Base-by-base conservation (phyloP, 2,888 invertebrate species). In the Drosophila emarginata region DNA sequence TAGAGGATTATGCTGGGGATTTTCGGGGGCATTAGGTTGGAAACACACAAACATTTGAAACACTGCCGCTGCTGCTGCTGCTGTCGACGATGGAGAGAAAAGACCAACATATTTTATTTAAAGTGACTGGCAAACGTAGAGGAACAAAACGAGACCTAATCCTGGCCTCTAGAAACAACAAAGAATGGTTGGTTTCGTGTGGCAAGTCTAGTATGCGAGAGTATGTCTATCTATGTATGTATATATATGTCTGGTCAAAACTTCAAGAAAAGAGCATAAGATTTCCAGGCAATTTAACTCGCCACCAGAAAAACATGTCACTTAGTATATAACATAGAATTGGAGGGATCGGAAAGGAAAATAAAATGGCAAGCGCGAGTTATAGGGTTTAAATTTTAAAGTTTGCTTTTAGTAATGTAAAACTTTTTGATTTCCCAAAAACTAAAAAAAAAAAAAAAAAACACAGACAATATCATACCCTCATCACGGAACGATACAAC, bases 231-330 rank as follows among this genome's bases (percentile, higher is more conserved):
- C 14, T 45, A 21, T 62, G n/a, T 56, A 11, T 52, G 14, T 28
- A 50, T 50, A 60, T 68, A 57, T 62, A 18, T 67, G 57, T 68
- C 56, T 77, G 78, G 79, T 78, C 45, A 45, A 45, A 45, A 45
- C 45, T 45, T 21, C 45, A 45, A 45, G 45, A 45, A 45, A 45
- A 45, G 45, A 76, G 77, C 72, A 45, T 80, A 81, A 83, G 82
- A 83, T 84, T 90, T 89, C 89, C 89, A 87, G 83, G 89, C 89
- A 89, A 90, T 90, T 91, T 89, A 90, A 91, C 89, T 89, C 87
- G 81, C 45, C 45, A 45, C 32, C 54, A 54, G 32, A 88, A 80
- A 74, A 82, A 72, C 85, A 76, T 85, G 85, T 80, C 80, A 64
- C 72, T 68, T 69, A 61, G 21, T 12, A 9, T 18, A 4, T 11